phyloP scores from a whole-genome alignment of 2,113 vertebrate species.

The Epinephelus fuscoguttatus region DNA sequence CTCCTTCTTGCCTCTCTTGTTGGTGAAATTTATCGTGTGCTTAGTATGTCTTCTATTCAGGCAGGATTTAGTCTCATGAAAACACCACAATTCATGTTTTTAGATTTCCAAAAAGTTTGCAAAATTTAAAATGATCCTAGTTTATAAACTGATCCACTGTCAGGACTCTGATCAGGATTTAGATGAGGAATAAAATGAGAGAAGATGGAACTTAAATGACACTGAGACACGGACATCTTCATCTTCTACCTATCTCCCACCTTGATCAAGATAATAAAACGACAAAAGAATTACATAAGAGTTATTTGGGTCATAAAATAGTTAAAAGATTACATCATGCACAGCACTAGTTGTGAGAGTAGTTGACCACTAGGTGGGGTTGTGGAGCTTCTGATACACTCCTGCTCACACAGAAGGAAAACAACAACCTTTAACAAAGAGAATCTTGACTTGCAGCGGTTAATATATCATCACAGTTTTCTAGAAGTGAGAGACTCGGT shows the following conservation, averaged over 20 bases:
- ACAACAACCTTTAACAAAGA: constrained; percentile 72
- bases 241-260: neutral
- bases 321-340: constrained; percentile 76
- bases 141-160: neutral
- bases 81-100: neutral
- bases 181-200: neutral
- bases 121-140: neutral
- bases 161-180: neutral
- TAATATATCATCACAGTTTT: neutral
- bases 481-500: neutral
- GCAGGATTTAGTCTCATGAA: neutral
- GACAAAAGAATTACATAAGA: neutral
- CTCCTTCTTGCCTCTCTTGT: neutral
- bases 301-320: constrained; percentile 55
- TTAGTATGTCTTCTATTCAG: neutral
- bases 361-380: constrained; percentile 76
- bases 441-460: neutral
- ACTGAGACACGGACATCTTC: neutral
- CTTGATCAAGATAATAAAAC: neutral
- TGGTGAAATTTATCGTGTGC: neutral
- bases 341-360: constrained; percentile 9
- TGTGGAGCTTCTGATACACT: constrained; percentile 51
- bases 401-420: constrained; percentile 31
- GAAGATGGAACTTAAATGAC: neutral
- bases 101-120: neutral